These are phyloP conservation scores for Baronia brevicornis DNA, from an alignment of 2,888 invertebrate species.

Conservation along the genomic window DNA sequence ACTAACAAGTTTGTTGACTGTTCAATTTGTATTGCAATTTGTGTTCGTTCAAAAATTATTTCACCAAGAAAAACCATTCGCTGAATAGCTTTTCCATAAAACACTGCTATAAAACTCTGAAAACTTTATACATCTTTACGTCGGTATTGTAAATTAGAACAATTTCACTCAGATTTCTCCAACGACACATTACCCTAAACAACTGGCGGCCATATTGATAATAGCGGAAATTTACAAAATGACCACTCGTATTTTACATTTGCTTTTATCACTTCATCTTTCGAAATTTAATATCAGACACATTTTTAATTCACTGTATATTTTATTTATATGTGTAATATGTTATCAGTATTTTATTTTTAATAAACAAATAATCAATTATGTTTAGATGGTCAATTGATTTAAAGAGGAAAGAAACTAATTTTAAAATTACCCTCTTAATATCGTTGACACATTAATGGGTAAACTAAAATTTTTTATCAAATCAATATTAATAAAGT, in stretches of 20 bases:
- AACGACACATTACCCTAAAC: constrained; percentile 76
- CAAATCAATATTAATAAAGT: constrained; percentile 1
- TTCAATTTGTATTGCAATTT: constrained; percentile 67
- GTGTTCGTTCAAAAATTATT: constrained; percentile 59
- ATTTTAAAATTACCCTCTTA: constrained; percentile 19
- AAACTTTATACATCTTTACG: constrained; percentile 69
- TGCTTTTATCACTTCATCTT: constrained; percentile 18
- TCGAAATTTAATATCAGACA: constrained; percentile 26
- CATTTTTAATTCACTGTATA: constrained; percentile 15
- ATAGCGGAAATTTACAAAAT: constrained; percentile 55
- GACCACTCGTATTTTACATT: constrained; percentile 31
- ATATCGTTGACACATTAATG: too few relatives aligned
- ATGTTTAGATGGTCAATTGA: constrained; percentile 23
- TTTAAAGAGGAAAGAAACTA: constrained; percentile 20
- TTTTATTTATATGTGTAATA: too few relatives aligned
- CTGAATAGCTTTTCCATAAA: constrained; percentile 56
- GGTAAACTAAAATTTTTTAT: constrained; percentile 3
- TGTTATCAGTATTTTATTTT: constrained; percentile 2
- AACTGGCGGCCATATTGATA: constrained; percentile 75
- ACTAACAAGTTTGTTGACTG: constrained; percentile 77
- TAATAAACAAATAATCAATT: constrained; percentile 7
- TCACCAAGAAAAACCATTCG: constrained; percentile 56
- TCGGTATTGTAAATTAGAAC: constrained; percentile 64
- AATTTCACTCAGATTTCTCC: constrained; percentile 71
- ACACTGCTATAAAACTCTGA: constrained; percentile 70